phyloP scores from a whole-genome alignment of 2,888 invertebrate genomes.

The Papilio elwesi region DNA sequence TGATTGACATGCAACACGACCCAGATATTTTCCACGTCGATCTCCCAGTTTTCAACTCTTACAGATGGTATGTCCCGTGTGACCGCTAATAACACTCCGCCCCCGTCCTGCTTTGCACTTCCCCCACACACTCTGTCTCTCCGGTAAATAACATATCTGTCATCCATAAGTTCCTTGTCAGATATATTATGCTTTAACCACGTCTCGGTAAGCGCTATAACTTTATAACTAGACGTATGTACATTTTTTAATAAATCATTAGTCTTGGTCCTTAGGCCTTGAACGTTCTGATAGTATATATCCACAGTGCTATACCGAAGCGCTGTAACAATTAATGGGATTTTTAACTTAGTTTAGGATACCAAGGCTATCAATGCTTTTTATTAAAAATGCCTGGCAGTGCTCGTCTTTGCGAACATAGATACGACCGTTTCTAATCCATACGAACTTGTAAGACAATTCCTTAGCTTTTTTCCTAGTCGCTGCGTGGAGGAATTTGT shows the following conservation, averaged over 20 bases:
- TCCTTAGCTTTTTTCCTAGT: neutral
- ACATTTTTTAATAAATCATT: neutral
- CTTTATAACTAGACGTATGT: neutral
- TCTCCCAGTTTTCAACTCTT: slow-evolving; percentile 24
- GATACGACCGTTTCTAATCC: neutral
- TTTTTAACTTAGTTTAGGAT: slow-evolving; percentile 1
- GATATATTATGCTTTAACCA: slow-evolving; percentile 7
- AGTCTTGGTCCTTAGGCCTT: neutral
- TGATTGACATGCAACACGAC: slow-evolving; percentile 13
- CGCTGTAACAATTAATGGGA: neutral
- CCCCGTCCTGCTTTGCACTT: slow-evolving; percentile 28
- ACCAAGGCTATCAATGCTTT: neutral
- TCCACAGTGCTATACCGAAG: neutral
- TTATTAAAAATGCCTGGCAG: neutral
- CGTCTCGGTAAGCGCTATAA: slow-evolving; percentile 3
- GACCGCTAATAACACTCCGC: slow-evolving; percentile 35
- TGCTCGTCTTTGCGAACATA: neutral
- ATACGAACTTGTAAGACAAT: neutral
- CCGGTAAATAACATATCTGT: slow-evolving; percentile 8
- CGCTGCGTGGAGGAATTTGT: neutral
- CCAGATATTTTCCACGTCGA: slow-evolving; percentile 23
- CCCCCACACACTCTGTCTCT: slow-evolving; percentile 1
- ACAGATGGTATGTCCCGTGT: slow-evolving; percentile 25
- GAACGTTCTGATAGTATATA: slow-evolving; percentile 1
- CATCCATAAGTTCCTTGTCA: slow-evolving; percentile 1